Conservation (phyloP, 2,888 invertebrate genomes). For the Nowickia ferox region DNA sequence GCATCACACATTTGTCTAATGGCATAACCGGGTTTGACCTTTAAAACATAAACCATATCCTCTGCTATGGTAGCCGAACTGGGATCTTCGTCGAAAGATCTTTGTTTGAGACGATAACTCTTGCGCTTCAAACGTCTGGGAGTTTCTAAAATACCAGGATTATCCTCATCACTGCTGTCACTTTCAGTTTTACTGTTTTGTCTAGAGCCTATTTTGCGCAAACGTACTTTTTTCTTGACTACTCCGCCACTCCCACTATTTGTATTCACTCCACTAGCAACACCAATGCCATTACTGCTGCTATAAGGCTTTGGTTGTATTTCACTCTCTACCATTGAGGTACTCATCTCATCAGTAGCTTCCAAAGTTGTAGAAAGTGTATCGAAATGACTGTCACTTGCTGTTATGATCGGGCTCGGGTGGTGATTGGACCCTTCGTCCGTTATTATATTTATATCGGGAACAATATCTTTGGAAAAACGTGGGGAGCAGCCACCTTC, state of each 20-base stretch:
- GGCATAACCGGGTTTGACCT: constrained; percentile 81
- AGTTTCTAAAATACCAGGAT: constrained; percentile 79
- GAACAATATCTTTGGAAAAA: constrained; percentile 77
- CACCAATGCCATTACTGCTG: constrained; percentile 20
- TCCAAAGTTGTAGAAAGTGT: constrained; percentile 75
- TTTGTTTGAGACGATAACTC: constrained; percentile 80
- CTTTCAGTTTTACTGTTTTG: constrained; percentile 83
- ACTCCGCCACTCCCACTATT: constrained; percentile 38
- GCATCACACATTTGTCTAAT: constrained; percentile 76
- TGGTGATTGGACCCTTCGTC: constrained; percentile 76
- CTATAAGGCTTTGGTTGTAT: constrained; percentile 73
- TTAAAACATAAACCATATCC: constrained; percentile 80
- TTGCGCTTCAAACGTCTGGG: constrained; percentile 82
- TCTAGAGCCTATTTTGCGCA: constrained; percentile 82
- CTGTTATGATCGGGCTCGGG: constrained; percentile 70
- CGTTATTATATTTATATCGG: constrained; percentile 81
- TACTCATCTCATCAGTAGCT: constrained; percentile 77
- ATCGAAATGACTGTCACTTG: constrained; percentile 73
- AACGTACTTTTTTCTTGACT: constrained; percentile 80
- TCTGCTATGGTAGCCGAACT: constrained; percentile 72
- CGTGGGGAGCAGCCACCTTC: constrained; percentile 77
- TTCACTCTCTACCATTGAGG: constrained; percentile 77
- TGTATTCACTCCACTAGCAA: constrained; percentile 72
- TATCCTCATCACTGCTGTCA: constrained; percentile 81
- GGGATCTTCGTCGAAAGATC: constrained; percentile 81